Base-by-base conservation (phyloP, 2,797 vertebrate genomes). In the Cetoscarus ocellatus region DNA sequence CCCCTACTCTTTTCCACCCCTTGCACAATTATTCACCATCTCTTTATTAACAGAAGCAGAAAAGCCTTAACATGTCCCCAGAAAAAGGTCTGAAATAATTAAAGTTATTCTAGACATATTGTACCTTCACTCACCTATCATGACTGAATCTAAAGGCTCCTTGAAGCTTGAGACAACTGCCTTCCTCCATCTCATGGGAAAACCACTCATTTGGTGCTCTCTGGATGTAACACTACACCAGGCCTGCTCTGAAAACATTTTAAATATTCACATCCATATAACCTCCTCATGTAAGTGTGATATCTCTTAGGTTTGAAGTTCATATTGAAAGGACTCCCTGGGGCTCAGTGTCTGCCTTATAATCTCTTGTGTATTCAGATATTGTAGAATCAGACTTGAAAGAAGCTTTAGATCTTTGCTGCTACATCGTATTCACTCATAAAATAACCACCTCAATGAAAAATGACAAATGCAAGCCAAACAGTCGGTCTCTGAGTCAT, bases 211-310 rank as follows among this genome's bases (percentile, higher is more conserved):
- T 27, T 68, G 18, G 9, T 36, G n/a, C n/a, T 57, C 7, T 57
- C 35, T 55, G 57, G 8, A 65, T 72, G 74, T 19, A 40, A 60
- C 9, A 18, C 13, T 54, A 36, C 36, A 54, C 62, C 66, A 68
- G 67, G 62, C 51, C 62, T 77, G 44, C 45, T 55, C 6, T 42
- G 38, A 36, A 55, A 14, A 71, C 27, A 53, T 67, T 62, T 77
- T 35, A 64, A 72, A 43, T 17, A 11, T 50, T 52, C 57, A 12
- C 70, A 8, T 3, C 14, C 45, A 45, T 35, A 36, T 54, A 70
- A 15, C 15, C 18, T 57, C 7, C 35, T 53, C 36, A 35, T 45
- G 75, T 1, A 53, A 54, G 51, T 52, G 44, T 58, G 5, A 66
- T 18, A 60, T 68, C 10, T 55, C 34, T 36, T 4, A 8, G 34